A percentile compares a stretch with the other conserved stretches of the same genome.
phyloP scores from a whole-genome alignment of 2,888 invertebrate species.

The Watsonalla cultraria region DNA sequence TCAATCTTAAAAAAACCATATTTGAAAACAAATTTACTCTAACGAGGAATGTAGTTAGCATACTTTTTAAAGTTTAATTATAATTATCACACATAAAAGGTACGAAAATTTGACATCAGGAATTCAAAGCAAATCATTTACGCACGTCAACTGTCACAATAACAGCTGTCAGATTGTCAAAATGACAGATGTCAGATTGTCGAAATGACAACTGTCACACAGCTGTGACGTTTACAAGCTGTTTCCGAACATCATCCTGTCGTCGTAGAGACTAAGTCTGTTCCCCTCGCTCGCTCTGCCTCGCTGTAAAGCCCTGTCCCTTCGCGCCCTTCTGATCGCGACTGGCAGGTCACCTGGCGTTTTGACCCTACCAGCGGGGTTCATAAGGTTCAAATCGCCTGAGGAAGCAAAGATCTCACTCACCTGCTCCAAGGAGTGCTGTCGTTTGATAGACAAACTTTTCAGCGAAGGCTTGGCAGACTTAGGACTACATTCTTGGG shows the following conservation, averaged over 20 bases:
- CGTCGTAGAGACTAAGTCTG: slow-evolving; percentile 91
- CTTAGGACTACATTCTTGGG: slow-evolving; percentile 29
- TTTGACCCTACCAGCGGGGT: slow-evolving; percentile 87
- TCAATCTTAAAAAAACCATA: no score
- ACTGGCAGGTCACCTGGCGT: slow-evolving; percentile 91
- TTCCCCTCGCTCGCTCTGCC: slow-evolving; percentile 75
- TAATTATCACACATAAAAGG: no score
- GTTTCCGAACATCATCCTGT: slow-evolving; percentile 89
- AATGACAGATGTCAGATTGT: not conserved
- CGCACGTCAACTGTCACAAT: not conserved
- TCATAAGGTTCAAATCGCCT: slow-evolving; percentile 82
- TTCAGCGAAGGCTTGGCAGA: slow-evolving; percentile 54
- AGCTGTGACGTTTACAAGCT: slow-evolving; percentile 42
- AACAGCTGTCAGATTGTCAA: not conserved
- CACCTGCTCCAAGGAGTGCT: slow-evolving; percentile 87
- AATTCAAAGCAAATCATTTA: no score
- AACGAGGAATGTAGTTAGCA: no score
- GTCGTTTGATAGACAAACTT: slow-evolving; percentile 69
- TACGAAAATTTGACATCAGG: no score
- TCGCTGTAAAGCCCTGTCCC: slow-evolving; percentile 78
- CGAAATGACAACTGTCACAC: no score
- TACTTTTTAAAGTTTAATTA: no score
- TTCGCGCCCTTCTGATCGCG: slow-evolving; percentile 84
- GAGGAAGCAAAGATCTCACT: slow-evolving; percentile 85
- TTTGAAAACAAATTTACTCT: no score